Evolutionary conservation across 2,113 vertebrate species (phyloP), one percentile per base, ranked within the genome.

Genomic region (Parus major): DNA sequence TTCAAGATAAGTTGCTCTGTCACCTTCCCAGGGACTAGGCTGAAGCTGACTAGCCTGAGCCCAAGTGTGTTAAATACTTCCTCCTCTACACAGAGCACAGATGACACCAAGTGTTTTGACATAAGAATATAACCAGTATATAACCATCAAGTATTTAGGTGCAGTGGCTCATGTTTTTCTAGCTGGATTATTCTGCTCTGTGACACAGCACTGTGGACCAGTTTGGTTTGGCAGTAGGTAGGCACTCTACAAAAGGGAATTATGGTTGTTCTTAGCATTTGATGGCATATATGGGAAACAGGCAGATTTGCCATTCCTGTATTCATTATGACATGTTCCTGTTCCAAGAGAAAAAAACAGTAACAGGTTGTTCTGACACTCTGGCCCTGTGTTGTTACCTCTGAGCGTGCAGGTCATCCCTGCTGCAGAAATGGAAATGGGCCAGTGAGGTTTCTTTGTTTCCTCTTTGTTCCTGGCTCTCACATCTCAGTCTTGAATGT

Each of bases 361-460:
- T 19, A 72, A 27, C 9, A 55, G 18, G 21, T 42, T 73, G 25
- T 56, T 86, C 36, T 88, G 59, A 53, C 8, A 8, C 15, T 71
- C 11, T 15, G 39, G 28, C n/a, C 11, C 53, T 41, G 13, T 65
- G 12, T 52, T 88, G 5, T 61, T 83, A 57, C 8, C 25, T 14
- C 7, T 66, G 68, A 52, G 35, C 0, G 0, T 24, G 19, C 15
- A 33, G 7, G 2, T 46, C 42, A 55, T 7, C 18, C 7, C 4
- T 75, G 10, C 39, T 84, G 44, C 42, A 35, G 25, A 60, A 18
- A 33, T 72, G 36, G 25, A 12, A 47, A 16, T 12, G 19, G 17
- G 25, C 84, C 73, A 49, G 29, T 49, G 52, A 78, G 15, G 6
- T 42, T 49, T 91, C 17, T 39, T 84, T 8, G 1, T 27, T 81